Evolutionary conservation across 2,888 invertebrate genomes (phyloP), one percentile per base, ranked within the genome.

Genomic region (Apocheima hispidaria): DNA sequence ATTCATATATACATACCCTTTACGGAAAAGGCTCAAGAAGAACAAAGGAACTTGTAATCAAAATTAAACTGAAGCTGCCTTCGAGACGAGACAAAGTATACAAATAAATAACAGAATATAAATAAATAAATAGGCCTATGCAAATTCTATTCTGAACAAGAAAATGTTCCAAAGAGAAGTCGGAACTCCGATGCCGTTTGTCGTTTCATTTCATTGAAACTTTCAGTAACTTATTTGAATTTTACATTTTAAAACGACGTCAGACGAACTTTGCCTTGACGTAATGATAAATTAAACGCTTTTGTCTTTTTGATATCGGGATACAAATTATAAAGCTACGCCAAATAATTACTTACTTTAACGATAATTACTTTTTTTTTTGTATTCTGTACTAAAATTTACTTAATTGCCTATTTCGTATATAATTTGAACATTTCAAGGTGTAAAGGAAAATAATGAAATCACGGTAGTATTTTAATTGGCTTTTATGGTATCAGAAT

Each of bases 211-310:
- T 51, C 56, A 30, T 18, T 57, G 41, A 57, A 62, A 62, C 36
- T 56, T 61, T 61, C 35, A 43, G 55, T 35, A 61, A 61, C 52
- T 61, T 61, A 56, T 61, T 61, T 61, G 46, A 61, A 61, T 61
- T 61, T 52, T 41, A 46, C 41, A 16, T 61, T 61, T 61, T 41
- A 40, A 28, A 56, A 56, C 14, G 56, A 44, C 18, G 50, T 43
- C 40, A 7, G 46, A 33, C 23, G 56, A 53, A 62, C 56, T 62
- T 62, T 57, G 52, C 21, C 41, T 51, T 30, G 48, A 56, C 38
- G 41, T 51, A 36, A 62, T 62, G 56, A 62, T 62, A 62, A 61
- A 62, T 62, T 48, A 61, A 56, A 57, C 48, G 56, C 52, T 56
- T 51, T 56, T 62, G 51, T 61, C 35, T 62, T 46, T 14, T 33